Evolutionary conservation across 2,888 invertebrate species (phyloP), one percentile per base, ranked within the genome.

Genomic region (Seira musarum): DNA sequence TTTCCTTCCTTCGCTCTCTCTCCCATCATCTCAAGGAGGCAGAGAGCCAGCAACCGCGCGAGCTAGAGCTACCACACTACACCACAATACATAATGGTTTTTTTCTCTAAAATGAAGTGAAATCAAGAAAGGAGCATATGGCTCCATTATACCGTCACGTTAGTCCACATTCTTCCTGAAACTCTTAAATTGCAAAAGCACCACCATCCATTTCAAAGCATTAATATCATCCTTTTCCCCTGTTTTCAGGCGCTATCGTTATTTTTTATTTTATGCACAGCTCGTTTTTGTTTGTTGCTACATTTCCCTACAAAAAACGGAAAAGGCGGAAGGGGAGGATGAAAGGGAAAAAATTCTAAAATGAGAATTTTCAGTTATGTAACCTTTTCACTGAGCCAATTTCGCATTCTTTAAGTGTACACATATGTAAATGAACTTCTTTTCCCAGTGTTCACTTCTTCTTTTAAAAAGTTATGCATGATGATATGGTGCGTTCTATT

Each of bases 321-420:
- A 53, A 22, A 65, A 64, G 60, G 35, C 6, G 13, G 25, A 30
- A 69, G 22, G 10, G 15, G 24, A 19, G 22, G 70, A 65, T 2
- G 25, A 57, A 57, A 74, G 53, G 65, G 24, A 72, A 64, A 22
- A 63, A 30, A 24, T 73, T 71, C 46, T 53, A 3, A 21, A 19
- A 19, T 49, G 21, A 66, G 66, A 21, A 19, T 19, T 46, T 76
- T 76, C 49, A 40, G 61, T 70, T 53, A 17, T 17, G 15, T 53
- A 17, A 17, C 17, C 53, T 53, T 17, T 17, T 53, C 17, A 17
- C 53, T 10, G 65, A 71, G 24, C 61, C 73, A 63, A 79, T 79
- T 79, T 78, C 46, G 73, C 63, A 79, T 79, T 79, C 79, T 73
- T 79, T 67, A 67, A 79, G 79, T 73, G 79, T 73, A 64, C 79